Conservation (phyloP, 2,888 invertebrate species). For the Trypoxylon attenuatum region DNA sequence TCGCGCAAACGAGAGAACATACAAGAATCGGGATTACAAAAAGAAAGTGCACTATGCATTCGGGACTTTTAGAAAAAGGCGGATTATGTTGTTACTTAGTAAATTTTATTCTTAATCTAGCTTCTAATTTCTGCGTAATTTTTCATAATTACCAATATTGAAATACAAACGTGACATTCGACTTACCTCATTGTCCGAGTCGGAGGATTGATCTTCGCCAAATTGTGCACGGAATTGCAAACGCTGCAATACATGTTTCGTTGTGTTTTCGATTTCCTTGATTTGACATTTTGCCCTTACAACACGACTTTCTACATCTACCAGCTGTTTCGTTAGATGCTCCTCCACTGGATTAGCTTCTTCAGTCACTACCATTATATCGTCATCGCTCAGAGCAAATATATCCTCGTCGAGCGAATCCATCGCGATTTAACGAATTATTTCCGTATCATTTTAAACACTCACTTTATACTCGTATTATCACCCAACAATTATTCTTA, state of each 20-base stretch:
- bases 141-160: no score
- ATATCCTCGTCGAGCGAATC: constrained; percentile 56
- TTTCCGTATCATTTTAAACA: not conserved
- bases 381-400: constrained; percentile 51
- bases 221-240: constrained; percentile 48
- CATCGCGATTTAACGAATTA: constrained; percentile 24
- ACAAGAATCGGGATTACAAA: no score
- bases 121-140: no score
- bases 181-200: constrained; percentile 63
- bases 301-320: constrained; percentile 52
- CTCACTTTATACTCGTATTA: not conserved
- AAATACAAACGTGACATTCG: no score
- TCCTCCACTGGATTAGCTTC: constrained; percentile 68
- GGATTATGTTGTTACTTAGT: no score
- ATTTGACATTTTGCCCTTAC: constrained; percentile 50
- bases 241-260: constrained; percentile 45
- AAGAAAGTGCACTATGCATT: no score
- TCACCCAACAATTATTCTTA: not conserved
- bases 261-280: constrained; percentile 43
- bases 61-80: no score
- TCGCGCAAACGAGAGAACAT: no score
- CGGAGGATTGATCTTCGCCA: constrained; percentile 51
- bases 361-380: constrained; percentile 1
- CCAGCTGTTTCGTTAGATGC: constrained; percentile 57
- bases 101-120: not conserved